phyloP scores from a whole-genome alignment of 2,797 vertebrate species.

The Pangasius larnaudii region DNA sequence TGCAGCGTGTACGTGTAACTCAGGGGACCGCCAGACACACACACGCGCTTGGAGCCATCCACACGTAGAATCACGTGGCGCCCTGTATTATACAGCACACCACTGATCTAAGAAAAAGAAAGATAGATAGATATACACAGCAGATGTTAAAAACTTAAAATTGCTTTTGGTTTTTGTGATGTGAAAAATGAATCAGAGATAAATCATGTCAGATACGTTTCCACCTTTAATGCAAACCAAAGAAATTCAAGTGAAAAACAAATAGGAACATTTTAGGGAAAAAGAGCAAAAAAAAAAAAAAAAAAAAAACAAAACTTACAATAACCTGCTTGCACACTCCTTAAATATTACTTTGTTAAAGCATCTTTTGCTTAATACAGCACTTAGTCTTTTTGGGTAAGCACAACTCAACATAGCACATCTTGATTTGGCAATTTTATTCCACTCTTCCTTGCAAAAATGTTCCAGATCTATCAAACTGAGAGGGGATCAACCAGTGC shows the following conservation, averaged over 20 bases:
- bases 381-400: not conserved
- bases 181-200: not conserved
- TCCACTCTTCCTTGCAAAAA: not conserved
- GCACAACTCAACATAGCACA: not conserved
- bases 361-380: not conserved
- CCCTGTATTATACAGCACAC: slow-evolving; percentile 96
- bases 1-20: slow-evolving; percentile 93
- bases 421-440: not conserved
- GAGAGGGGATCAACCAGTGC: not conserved
- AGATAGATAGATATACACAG: not conserved
- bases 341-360: not conserved
- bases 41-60: slow-evolving; percentile 92
- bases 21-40: slow-evolving; percentile 92
- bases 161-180: not conserved
- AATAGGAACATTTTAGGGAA: not conserved
- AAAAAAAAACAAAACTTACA: not conserved
- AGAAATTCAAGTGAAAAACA: not conserved
- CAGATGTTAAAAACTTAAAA: not conserved
- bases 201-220: not conserved
- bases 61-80: slow-evolving; percentile 90
- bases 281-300: not conserved
- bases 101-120: slow-evolving; percentile 79
- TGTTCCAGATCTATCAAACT: not conserved
- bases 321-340: not conserved
- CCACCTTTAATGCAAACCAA: not conserved